phyloP scores from a whole-genome alignment of 2,797 vertebrate species.

The Caiman crocodilus region DNA sequence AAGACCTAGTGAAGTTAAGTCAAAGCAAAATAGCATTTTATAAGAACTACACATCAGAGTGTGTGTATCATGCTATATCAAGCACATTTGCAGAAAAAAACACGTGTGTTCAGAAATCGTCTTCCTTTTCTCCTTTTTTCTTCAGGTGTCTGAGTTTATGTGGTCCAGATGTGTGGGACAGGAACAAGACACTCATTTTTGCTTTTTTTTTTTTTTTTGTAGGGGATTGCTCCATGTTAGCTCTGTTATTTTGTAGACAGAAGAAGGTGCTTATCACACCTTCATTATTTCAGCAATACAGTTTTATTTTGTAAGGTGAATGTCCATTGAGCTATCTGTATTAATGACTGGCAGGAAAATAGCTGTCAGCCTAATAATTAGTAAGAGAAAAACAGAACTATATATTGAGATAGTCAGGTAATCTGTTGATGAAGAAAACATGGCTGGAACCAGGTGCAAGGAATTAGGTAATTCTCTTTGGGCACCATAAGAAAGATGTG shows the following conservation, averaged over 20 bases:
- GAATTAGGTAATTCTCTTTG: background rate
- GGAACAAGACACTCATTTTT: background rate
- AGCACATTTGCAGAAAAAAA: background rate
- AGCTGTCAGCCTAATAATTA: background rate
- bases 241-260: no score
- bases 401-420: background rate
- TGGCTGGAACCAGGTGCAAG: background rate
- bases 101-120: rapidly evolving
- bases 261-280: background rate
- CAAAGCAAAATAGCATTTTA: background rate
- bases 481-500: background rate
- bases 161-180: background rate
- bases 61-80: background rate
- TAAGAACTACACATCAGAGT: background rate
- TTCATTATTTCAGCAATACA: background rate
- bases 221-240: background rate
- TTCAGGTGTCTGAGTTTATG: background rate
- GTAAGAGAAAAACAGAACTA: background rate
- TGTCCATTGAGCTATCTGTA: no score
- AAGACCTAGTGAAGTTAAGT: no score
- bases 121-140: background rate
- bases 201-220: background rate
- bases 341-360: background rate
- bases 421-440: rapidly evolving
- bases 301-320: background rate